phyloP scores from a whole-genome alignment of 37 sponge, comb jelly and placozoan genomes.

The Hormiphora californensis region DNA sequence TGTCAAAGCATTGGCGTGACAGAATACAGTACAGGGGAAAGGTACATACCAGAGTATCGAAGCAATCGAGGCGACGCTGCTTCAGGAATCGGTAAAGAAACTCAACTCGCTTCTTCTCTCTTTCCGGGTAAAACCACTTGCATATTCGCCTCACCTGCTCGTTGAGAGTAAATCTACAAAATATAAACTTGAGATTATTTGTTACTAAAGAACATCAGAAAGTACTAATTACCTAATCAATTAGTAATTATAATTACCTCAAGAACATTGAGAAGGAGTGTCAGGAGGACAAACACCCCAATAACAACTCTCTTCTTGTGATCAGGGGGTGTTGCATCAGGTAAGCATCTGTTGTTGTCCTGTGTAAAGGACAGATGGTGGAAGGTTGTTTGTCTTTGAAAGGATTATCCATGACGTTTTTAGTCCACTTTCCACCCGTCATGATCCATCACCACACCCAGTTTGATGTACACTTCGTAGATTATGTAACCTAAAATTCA shows the following conservation, averaged over 20 bases:
- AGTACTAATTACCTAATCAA: neutral
- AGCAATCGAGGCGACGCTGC: slow-evolving; percentile 1
- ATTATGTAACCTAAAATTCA: neutral
- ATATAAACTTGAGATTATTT: neutral
- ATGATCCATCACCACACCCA: neutral
- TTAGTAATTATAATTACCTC: neutral
- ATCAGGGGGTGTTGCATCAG: neutral
- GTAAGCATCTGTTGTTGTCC: slow-evolving; percentile 35
- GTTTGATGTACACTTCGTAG: slow-evolving; percentile 13
- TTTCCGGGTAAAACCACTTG: slow-evolving; percentile 1
- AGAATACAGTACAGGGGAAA: no score
- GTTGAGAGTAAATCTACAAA: slow-evolving; percentile 9
- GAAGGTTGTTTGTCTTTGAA: neutral
- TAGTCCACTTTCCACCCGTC: slow-evolving; percentile 27
- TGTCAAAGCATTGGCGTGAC: no score
- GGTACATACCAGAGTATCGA: neutral
- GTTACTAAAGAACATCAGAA: no score
- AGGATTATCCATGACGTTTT: neutral
- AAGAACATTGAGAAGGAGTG: neutral
- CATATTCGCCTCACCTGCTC: neutral
- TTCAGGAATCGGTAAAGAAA: slow-evolving; percentile 45
- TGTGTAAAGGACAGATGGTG: slow-evolving; percentile 12
- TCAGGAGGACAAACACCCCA: neutral
- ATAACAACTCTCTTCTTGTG: neutral
- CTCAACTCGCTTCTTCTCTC: neutral